phyloP scores from a whole-genome alignment of 2,888 invertebrate species.

The Cheilosia vulpina region DNA sequence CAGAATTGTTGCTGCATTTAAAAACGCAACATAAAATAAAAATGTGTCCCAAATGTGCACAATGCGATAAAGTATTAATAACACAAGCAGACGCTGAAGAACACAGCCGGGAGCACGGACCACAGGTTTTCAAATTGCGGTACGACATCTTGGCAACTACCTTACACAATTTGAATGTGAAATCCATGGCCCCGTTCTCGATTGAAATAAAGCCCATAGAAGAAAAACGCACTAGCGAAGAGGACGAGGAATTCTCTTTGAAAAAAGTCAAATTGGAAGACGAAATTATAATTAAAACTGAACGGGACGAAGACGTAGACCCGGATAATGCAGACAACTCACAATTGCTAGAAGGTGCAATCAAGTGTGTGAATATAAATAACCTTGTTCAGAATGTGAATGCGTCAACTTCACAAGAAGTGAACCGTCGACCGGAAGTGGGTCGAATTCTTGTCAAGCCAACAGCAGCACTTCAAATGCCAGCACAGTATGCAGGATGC shows the following conservation, averaged over 20 bases:
- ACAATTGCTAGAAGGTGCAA: background rate
- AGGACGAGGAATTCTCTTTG: background rate
- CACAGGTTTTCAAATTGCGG: constrained; percentile 18
- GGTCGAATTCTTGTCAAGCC: constrained; percentile 13
- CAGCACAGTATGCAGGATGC: background rate
- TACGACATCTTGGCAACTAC: constrained; percentile 28
- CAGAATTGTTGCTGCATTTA: constrained; percentile 29
- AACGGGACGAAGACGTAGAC: background rate
- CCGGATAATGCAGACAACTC: background rate
- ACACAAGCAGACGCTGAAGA: constrained; percentile 27
- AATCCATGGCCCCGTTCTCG: constrained; percentile 26
- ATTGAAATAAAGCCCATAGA: constrained; percentile 22
- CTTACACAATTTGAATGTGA: constrained; percentile 16
- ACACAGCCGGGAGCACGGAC: constrained; percentile 22
- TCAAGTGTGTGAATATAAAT: constrained; percentile 54
- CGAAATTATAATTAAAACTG: constrained; percentile 44
- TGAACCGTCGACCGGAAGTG: background rate
- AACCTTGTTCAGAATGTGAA: constrained; percentile 29
- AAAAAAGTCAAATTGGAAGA: constrained; percentile 33
- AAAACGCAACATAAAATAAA: constrained; percentile 39
- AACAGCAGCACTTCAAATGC: constrained; percentile 4
- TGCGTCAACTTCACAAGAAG: background rate
- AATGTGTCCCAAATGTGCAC: constrained; percentile 32
- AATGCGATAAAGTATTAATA: constrained; percentile 37
- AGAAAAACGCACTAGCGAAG: constrained; percentile 15